Evolutionary conservation across 37 sponge, comb jelly and placozoan species (phyloP), one percentile per base, ranked within the genome.

Genomic region (Haliclona indistincta): DNA sequence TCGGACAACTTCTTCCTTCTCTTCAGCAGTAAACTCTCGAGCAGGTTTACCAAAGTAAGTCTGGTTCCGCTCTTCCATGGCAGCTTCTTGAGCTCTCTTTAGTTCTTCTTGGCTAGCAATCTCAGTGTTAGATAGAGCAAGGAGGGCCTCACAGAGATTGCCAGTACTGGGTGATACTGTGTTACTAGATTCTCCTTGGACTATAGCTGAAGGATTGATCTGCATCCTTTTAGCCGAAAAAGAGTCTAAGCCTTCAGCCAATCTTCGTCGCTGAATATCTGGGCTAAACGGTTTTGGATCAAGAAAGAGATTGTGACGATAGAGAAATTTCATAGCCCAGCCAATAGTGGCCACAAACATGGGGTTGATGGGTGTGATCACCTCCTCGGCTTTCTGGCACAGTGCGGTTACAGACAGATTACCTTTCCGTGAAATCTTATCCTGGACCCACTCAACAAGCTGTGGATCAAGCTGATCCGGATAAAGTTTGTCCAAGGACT

Each of bases 1-100:
- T 30, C 74, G 43, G 17, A 91, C 91, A 33, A 91, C 91, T 44
- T 85, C 86, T 56, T 91, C 91, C 63, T 91, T 91, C 70, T 91
- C 91, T 38, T 72, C 83, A 1, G 71, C 33, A 4, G 79, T 65
- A 64, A 91, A 91, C 45, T 91, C 91, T 23, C 91, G 71, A 11
- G 91, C 91, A 26, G 86, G 70, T 47, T 91, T 91, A 30, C 85
- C 76, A 73, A 85, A 85, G 79, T 85, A 85, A 10, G 69, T 85
- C 49, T 68, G 43, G 44, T 35, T 38, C 39, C 67, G 28, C 42
- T 22, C 4, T 28, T 73, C 55, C 40, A 78, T 54, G 39, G 77
- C 78, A 0, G 78, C 54, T 39, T 76, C 83, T 3, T 56, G 23
- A 15, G 78, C 40, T 26, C 73, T 70, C 15, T 34, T 3, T 34